These are phyloP conservation scores for Trochalopteron elliotii DNA, from an alignment of 2,113 vertebrate genomes.

Conservation along the genomic window DNA sequence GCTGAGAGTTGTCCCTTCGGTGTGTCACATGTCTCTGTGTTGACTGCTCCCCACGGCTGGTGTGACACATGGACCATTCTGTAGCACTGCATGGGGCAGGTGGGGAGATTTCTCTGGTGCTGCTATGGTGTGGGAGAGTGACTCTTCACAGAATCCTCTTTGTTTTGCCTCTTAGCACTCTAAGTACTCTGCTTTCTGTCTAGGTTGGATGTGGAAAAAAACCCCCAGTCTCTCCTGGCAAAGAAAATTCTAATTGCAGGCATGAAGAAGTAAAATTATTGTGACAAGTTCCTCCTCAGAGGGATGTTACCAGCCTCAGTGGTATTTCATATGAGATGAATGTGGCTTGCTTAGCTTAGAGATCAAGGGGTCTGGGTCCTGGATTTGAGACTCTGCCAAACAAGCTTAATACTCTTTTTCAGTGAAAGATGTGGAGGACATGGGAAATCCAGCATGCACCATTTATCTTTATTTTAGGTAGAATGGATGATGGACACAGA, in stretches of 20 bases:
- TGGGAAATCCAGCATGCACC: not conserved
- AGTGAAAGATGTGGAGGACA: not conserved
- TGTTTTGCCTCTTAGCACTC: not conserved
- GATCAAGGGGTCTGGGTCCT: not conserved
- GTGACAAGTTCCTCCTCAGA: not conserved
- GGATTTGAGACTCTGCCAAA: not conserved
- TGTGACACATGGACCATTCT: not conserved
- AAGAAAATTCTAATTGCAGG: not conserved
- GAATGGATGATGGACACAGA: not conserved
- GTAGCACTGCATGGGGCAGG: not conserved
- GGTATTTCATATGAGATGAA: accelerated
- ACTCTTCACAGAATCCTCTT: not conserved
- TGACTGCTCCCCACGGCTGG: not conserved
- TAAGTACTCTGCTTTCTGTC: not conserved
- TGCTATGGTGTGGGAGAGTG: not conserved
- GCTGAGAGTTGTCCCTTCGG: not conserved
- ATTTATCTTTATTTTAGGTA: not conserved
- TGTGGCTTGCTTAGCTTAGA: not conserved
- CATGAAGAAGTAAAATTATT: not conserved
- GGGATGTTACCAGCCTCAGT: not conserved
- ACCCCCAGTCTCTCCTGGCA: not conserved
- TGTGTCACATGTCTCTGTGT: accelerated
- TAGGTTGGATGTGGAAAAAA: not conserved
- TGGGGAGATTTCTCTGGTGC: not conserved
- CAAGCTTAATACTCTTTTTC: not conserved